Evolutionary conservation across 2,797 vertebrate genomes (phyloP).

Genomic region (Onychomys leucogaster): DNA sequence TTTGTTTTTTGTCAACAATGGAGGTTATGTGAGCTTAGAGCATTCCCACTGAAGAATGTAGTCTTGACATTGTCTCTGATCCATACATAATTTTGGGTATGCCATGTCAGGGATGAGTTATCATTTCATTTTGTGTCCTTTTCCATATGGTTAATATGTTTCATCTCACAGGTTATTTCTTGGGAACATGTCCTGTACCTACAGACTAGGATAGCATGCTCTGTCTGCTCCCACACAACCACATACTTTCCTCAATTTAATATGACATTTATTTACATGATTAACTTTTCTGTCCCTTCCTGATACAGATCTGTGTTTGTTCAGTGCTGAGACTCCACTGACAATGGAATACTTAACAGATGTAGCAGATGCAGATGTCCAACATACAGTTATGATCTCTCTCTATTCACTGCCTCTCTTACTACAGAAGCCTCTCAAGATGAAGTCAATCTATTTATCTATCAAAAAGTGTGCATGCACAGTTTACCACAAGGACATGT

Average conservation of each 20-base stretch:
- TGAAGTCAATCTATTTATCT: background rate
- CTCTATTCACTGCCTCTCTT: background rate
- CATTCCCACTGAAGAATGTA: background rate
- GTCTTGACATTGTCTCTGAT: background rate
- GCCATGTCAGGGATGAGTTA: background rate
- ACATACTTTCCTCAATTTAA: background rate
- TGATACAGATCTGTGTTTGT: background rate
- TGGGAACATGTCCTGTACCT: background rate
- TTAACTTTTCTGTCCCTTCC: background rate
- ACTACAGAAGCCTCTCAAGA: background rate
- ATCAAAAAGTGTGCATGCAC: background rate
- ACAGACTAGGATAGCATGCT: background rate
- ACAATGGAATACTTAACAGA: background rate
- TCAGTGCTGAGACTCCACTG: background rate
- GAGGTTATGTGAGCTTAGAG: background rate
- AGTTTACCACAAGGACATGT: background rate
- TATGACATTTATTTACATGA: background rate
- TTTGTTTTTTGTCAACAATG: background rate
- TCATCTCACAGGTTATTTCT: background rate
- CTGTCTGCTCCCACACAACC: background rate
- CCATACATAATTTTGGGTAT: background rate
- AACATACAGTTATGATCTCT: background rate
- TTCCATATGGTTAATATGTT: background rate
- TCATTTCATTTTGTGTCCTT: background rate
- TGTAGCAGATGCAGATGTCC: background rate